These are phyloP conservation scores for Lepidocyrtinus sp. DNA, from an alignment of 2,888 invertebrate genomes.

Conservation along the genomic window DNA sequence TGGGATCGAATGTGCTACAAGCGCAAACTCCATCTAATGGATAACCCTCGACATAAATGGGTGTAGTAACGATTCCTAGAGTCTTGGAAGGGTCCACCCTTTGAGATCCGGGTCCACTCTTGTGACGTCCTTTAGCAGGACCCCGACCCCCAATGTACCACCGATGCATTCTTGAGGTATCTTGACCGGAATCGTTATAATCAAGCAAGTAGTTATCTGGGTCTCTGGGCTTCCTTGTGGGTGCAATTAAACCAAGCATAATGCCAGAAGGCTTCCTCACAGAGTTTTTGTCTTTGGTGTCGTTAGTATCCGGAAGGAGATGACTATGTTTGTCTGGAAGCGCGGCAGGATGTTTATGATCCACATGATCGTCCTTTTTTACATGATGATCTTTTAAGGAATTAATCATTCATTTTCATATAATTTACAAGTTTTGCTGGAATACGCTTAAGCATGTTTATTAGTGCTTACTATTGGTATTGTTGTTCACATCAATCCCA, in stretches of 20 bases:
- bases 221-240: background rate
- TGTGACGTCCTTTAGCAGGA: constrained; percentile 28
- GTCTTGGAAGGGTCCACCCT: constrained; percentile 6
- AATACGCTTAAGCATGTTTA: no score
- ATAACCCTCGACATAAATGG: constrained; percentile 1
- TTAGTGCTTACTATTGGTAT: no score
- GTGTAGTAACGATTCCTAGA: background rate
- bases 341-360: background rate
- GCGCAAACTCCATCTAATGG: constrained; percentile 27
- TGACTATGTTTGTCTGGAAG: background rate
- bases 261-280: background rate
- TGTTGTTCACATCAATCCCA: background rate
- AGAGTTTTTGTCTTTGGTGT: background rate
- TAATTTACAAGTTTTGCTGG: no score
- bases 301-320: background rate
- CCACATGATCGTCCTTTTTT: background rate
- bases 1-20: constrained; percentile 28
- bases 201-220: background rate
- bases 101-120: constrained; percentile 8
- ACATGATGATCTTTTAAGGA: no score
- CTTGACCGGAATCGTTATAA: constrained; percentile 3
- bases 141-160: constrained; percentile 32
- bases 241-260: background rate
- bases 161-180: background rate
- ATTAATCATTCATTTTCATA: no score